Percentiles rank a stretch among this genome's conserved stretches.
These are phyloP conservation scores for Ictalurus punctatus DNA, from an alignment of 2,113 vertebrate species.

Conservation along the genomic window DNA sequence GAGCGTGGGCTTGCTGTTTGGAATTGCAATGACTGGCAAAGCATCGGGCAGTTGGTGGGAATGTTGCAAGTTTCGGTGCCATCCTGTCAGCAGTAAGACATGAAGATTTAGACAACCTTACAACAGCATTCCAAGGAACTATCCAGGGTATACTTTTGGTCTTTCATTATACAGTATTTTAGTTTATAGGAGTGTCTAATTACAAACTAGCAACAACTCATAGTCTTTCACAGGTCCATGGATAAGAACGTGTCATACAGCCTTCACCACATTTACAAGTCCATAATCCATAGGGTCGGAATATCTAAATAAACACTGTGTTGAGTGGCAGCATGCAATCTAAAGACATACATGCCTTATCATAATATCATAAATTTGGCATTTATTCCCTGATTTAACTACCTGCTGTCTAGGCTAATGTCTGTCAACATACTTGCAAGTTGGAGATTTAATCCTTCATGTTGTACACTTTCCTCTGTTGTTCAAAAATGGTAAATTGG, in stretches of 20 bases:
- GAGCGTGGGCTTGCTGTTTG: too few species aligned
- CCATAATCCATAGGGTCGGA: not conserved
- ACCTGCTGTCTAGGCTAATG: not conserved
- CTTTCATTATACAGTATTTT: not conserved
- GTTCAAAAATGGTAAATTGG: not conserved
- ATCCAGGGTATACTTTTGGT: not conserved
- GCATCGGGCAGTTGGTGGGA: not conserved
- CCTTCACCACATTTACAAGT: not conserved
- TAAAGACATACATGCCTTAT: not conserved
- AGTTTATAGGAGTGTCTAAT: constrained; percentile 2
- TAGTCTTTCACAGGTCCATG: not conserved
- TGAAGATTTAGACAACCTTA: not conserved
- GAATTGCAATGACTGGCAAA: not conserved
- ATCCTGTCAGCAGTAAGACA: not conserved
- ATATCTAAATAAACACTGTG: not conserved
- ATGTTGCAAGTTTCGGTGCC: not conserved
- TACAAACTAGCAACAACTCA: not conserved
- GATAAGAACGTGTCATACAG: not conserved
- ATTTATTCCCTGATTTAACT: not conserved
- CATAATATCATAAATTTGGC: too few species aligned
- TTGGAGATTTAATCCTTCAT: not conserved
- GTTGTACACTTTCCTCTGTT: not conserved
- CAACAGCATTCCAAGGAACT: not conserved
- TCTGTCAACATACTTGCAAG: not conserved
- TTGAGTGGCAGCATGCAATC: not conserved